These are phyloP conservation scores for Phoenicopterus ruber DNA, from an alignment of 2,113 vertebrate genomes.

Conservation along the genomic window DNA sequence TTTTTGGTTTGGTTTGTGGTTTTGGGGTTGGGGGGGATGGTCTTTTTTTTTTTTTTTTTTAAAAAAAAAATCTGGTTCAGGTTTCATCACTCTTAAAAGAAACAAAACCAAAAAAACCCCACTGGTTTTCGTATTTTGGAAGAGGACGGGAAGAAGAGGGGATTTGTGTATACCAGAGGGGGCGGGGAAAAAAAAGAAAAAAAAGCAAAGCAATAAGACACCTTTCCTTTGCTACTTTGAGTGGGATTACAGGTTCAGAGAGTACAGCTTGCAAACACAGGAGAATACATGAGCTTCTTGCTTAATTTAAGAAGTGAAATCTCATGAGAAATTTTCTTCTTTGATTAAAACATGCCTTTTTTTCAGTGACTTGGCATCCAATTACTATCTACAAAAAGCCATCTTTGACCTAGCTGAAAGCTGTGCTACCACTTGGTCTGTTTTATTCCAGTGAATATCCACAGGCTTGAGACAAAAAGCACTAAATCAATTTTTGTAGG, in stretches of 20 bases:
- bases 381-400: not conserved
- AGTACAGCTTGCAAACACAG: not conserved
- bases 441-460: not conserved
- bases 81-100: not conserved
- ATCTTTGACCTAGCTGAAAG: not conserved
- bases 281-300: not conserved
- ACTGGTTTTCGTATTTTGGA: not conserved
- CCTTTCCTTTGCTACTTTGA: not conserved
- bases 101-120: no score
- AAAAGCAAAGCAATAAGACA: not conserved
- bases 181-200: not conserved
- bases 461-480: not conserved
- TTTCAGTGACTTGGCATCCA: not conserved
- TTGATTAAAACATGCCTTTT: not conserved
- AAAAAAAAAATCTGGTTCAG: not conserved
- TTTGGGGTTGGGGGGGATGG: not conserved
- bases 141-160: not conserved
- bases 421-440: not conserved
- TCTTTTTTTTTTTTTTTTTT: not conserved
- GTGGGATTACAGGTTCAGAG: not conserved
- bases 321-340: not conserved
- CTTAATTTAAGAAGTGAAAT: conserved; percentile 11
- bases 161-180: not conserved
- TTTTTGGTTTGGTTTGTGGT: not conserved
- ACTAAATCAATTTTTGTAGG: not conserved